Conservation (phyloP, 2,888 invertebrate genomes). For the Ennomos quercinarius region DNA sequence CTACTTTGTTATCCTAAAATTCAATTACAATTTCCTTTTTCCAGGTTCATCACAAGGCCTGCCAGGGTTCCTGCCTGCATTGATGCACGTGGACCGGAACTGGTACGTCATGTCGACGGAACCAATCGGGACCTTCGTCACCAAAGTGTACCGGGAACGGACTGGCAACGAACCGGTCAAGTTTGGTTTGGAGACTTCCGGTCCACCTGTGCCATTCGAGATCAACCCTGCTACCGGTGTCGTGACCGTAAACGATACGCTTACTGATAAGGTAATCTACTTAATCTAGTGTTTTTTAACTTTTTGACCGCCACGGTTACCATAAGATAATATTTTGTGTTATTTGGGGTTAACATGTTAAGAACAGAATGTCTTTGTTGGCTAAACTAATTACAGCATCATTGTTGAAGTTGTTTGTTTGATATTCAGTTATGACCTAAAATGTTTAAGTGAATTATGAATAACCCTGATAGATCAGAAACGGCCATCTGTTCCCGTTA, state of each 20-base stretch:
- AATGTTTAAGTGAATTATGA: too few relatives aligned
- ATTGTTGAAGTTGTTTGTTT: too few relatives aligned
- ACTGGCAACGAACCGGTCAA: conserved; percentile 87
- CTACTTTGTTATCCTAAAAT: background rate
- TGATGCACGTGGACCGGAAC: conserved; percentile 89
- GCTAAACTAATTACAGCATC: too few relatives aligned
- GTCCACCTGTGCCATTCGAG: conserved; percentile 88
- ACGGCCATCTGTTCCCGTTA: too few relatives aligned
- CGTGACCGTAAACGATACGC: conserved; percentile 92
- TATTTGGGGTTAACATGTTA: too few relatives aligned
- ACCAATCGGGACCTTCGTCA: conserved; percentile 89
- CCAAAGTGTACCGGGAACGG: conserved; percentile 88
- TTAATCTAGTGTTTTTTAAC: background rate
- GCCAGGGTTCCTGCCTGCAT: conserved; percentile 87
- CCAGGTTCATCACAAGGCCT: conserved; percentile 78
- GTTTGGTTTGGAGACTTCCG: conserved; percentile 88
- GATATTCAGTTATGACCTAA: too few relatives aligned
- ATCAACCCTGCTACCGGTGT: conserved; percentile 91
- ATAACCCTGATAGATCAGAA: too few relatives aligned
- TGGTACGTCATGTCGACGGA: conserved; percentile 91
- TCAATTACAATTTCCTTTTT: conserved; percentile 43
- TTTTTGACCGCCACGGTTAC: background rate
- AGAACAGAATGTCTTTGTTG: too few relatives aligned
- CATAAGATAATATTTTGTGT: too few relatives aligned
- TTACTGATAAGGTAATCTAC: conserved; percentile 88